Conservation (phyloP, 2,113 vertebrate species). For the Columba janthina region DNA sequence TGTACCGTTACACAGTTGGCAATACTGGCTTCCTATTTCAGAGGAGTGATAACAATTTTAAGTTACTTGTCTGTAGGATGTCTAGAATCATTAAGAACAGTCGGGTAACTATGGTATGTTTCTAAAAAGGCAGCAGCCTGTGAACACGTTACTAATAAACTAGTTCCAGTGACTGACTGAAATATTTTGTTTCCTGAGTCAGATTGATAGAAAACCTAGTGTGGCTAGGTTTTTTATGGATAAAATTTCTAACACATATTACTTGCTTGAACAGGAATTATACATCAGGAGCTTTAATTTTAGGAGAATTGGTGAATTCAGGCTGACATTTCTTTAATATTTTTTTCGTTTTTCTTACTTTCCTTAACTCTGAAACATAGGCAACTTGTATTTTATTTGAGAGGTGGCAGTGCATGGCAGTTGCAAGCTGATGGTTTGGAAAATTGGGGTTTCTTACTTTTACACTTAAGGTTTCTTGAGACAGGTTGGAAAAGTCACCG, state of each 20-base stretch:
- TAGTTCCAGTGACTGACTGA: background rate
- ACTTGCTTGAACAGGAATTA: background rate
- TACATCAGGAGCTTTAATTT: background rate
- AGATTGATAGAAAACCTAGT: background rate
- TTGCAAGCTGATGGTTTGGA: background rate
- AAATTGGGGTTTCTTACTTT: background rate
- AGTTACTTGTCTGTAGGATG: constrained; percentile 3
- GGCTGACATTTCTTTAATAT: background rate
- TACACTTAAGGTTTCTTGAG: background rate
- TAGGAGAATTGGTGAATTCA: background rate
- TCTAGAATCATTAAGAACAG: constrained; percentile 43
- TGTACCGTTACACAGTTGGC: background rate
- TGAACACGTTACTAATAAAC: constrained; percentile 19
- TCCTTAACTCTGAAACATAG: background rate
- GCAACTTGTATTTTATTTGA: background rate
- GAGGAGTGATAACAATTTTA: constrained; percentile 1
- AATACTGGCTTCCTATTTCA: background rate
- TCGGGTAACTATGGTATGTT: background rate
- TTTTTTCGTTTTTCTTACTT: background rate
- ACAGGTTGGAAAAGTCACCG: background rate
- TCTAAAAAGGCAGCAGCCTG: constrained; percentile 8
- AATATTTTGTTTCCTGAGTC: constrained; percentile 28
- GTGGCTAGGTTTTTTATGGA: background rate
- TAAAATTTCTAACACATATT: background rate
- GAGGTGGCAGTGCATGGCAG: background rate